These are phyloP conservation scores for Ormyrus thymus DNA, from an alignment of 2,888 invertebrate genomes.

Conservation along the genomic window DNA sequence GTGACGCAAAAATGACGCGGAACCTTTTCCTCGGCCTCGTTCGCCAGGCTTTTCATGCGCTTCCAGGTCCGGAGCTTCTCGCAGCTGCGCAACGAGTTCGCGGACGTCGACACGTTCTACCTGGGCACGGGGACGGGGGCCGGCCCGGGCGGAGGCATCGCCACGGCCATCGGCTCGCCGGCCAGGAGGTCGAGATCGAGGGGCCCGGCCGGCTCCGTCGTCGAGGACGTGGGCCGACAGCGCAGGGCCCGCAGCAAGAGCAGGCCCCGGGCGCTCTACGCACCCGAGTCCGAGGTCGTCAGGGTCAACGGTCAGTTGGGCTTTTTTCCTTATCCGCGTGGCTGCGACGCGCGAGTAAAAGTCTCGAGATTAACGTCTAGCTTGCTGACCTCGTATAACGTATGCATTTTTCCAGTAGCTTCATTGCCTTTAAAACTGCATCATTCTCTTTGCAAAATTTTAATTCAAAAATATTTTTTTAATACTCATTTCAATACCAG, in stretches of 20 bases:
- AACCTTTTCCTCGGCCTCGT: constrained; percentile 42
- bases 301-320: constrained; percentile 81
- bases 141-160: constrained; percentile 72
- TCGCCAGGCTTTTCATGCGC: constrained; percentile 4
- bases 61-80: constrained; percentile 92
- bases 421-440: too few relatives aligned
- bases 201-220: constrained; percentile 74
- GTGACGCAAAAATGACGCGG: constrained; percentile 48
- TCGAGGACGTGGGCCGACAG: constrained; percentile 78
- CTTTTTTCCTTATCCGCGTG: too few relatives aligned
- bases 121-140: constrained; percentile 78
- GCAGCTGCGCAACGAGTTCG: constrained; percentile 93
- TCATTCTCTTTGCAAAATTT: too few relatives aligned
- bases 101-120: constrained; percentile 94
- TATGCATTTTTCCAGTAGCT: too few relatives aligned
- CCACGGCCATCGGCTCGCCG: constrained; percentile 78
- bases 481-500: too few relatives aligned
- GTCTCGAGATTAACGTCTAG: too few relatives aligned
- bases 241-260: constrained; percentile 88
- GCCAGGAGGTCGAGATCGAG: constrained; percentile 82
- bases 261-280: constrained; percentile 88
- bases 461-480: too few relatives aligned
- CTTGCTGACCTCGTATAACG: too few relatives aligned
- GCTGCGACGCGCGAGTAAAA: too few relatives aligned
- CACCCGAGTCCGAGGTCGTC: constrained; percentile 88